Evolutionary conservation across 2,888 invertebrate genomes (phyloP), one percentile per base, ranked within the genome.

Genomic region (Lasiommata megera): DNA sequence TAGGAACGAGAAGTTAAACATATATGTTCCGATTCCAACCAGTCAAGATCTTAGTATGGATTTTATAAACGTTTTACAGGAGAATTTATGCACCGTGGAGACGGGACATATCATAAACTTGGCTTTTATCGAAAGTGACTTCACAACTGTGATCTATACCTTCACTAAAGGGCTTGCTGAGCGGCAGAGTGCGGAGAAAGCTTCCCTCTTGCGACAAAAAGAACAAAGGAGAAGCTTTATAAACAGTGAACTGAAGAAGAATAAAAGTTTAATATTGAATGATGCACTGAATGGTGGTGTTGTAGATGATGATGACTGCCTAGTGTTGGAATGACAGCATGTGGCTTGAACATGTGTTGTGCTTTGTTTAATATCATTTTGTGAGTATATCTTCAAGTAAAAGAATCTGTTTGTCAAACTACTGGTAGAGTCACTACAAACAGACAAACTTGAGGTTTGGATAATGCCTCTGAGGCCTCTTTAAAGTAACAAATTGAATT

Each of bases 111-210:
- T 77, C 0, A 75, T 91, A 0, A 88, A 85, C 60, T 64, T 91
- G 1, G 91, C 91, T 0, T 88, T 89, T 46, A 76, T 88, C 0
- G 90, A 90, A 58, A 82, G 82, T 5, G 91, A 91, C 63, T 83
- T 82, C 12, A 85, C 90, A 0, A 84, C 82, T 5, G 88, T 88
- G 0, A 80, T 91, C 44, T 91, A 91, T 63, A 79, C 84, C 0
- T 89, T 91, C 61, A 87, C 84, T 0, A 86, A 82, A 67, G 65
- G 65, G 8, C 69, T 91, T 9, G 74, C 80, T 0, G 70, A 77
- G 7, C 70, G 81, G 0, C 78, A 76, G n/a, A 64, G 80, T 0
- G 63, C 77, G 0, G 85, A 85, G 11, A 74, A 70, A 37, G 61
- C 77, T 0, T 55, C 67, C 0, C 67, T 79, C 34, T 69, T 76